Evolutionary conservation across 2,888 invertebrate species (phyloP).

Genomic region (Brenthis ino): DNA sequence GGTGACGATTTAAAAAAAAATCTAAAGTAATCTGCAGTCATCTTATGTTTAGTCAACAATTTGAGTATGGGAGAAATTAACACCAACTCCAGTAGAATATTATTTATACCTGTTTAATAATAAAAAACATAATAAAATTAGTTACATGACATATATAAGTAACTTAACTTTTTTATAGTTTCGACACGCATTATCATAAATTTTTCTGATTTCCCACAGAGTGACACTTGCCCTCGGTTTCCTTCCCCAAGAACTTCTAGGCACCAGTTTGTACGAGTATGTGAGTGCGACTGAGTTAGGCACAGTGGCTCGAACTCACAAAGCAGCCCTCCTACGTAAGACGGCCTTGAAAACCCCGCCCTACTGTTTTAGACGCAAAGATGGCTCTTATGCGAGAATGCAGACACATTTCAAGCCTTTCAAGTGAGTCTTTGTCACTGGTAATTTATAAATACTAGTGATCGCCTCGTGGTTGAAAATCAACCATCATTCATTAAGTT

Average conservation of each 20-base stretch:
- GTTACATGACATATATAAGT: too few species aligned
- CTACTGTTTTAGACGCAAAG: constrained; percentile 91
- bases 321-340: constrained; percentile 86
- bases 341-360: constrained; percentile 86
- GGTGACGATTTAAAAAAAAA: too few species aligned
- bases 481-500: too few species aligned
- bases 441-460: too few species aligned
- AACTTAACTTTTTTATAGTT: too few species aligned
- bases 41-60: too few species aligned
- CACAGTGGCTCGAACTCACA: constrained; percentile 91
- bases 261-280: constrained; percentile 96
- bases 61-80: too few species aligned
- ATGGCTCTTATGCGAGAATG: constrained; percentile 87
- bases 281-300: constrained; percentile 91
- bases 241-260: constrained; percentile 95
- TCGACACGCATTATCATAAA: background rate
- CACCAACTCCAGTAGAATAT: too few species aligned
- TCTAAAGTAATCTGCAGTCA: too few species aligned
- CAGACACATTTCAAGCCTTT: constrained; percentile 95
- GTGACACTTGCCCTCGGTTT: constrained; percentile 94
- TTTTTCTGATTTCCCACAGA: constrained; percentile 67
- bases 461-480: too few species aligned
- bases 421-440: constrained; percentile 60
- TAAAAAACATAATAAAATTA: too few species aligned
- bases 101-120: too few species aligned